Conservation (phyloP, 2,797 vertebrate species). For the Poecilia wingei region DNA sequence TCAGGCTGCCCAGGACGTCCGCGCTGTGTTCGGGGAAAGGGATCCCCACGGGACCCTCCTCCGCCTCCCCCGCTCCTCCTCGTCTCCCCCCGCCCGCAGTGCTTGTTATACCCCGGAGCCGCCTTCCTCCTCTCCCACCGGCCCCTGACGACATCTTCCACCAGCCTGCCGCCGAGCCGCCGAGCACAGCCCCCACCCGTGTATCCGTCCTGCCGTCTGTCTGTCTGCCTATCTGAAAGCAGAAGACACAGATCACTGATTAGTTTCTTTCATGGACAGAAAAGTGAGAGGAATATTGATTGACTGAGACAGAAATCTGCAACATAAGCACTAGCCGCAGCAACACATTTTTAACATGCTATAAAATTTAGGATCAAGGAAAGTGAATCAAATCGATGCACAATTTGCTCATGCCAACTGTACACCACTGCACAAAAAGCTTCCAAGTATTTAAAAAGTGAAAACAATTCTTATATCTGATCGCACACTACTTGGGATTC, state of each 20-base stretch:
- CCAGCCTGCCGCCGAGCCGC: slow-evolving; percentile 88
- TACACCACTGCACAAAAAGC: neutral
- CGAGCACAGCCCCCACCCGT: slow-evolving; percentile 84
- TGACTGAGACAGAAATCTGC: slow-evolving; percentile 26
- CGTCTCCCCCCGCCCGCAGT: slow-evolving; percentile 67
- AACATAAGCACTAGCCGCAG: neutral
- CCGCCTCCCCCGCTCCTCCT: slow-evolving; percentile 73
- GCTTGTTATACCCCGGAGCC: slow-evolving; percentile 72
- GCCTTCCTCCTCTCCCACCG: slow-evolving; percentile 83
- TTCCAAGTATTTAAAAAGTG: no score
- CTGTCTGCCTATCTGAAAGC: slow-evolving; percentile 80
- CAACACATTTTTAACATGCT: neutral
- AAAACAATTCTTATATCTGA: slow-evolving; percentile 2
- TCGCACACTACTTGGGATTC: no score
- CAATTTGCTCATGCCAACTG: neutral
- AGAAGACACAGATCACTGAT: slow-evolving; percentile 9
- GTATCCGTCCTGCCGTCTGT: slow-evolving; percentile 88
- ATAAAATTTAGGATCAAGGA: slow-evolving; percentile 2
- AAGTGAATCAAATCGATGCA: neutral
- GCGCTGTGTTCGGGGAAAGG: slow-evolving; percentile 98
- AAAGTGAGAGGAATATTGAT: slow-evolving; percentile 28
- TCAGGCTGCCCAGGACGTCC: slow-evolving; percentile 94
- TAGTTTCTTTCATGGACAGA: slow-evolving; percentile 28
- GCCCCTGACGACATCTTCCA: slow-evolving; percentile 90
- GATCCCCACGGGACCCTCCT: slow-evolving; percentile 97